Evolutionary conservation across 2,797 vertebrate species (phyloP).

Genomic region (Hylomyscus alleni): DNA sequence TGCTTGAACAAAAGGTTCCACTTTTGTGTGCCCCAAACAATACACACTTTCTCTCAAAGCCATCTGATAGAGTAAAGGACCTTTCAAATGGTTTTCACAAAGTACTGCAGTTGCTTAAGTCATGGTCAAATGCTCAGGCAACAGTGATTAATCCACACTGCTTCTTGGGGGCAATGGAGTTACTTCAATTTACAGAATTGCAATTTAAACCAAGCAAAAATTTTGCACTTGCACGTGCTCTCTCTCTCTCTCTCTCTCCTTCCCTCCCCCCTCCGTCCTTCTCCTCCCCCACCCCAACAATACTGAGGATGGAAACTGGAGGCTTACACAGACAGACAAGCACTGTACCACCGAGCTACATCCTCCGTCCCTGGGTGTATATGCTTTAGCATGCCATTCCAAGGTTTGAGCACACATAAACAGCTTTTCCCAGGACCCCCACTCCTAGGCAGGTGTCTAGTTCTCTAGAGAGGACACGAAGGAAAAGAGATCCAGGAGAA

Average conservation of each 20-base stretch:
- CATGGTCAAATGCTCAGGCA: background rate
- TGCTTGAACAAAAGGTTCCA: background rate
- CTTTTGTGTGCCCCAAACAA: background rate
- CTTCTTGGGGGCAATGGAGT: background rate
- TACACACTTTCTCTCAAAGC: background rate
- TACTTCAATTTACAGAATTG: background rate
- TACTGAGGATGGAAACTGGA: background rate
- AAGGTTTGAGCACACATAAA: conserved; percentile 10
- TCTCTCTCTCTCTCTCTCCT: too few species aligned
- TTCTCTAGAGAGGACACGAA: background rate
- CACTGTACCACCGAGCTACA: background rate
- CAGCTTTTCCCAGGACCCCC: background rate
- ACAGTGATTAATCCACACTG: background rate
- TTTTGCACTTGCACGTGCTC: background rate
- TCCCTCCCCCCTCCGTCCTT: too few species aligned
- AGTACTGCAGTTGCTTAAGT: conserved; percentile 26
- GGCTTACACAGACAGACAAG: background rate
- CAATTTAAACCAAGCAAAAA: background rate
- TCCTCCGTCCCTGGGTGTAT: background rate
- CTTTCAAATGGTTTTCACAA: background rate
- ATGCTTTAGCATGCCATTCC: background rate
- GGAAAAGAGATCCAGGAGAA: background rate
- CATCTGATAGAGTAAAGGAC: background rate
- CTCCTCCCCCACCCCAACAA: too few species aligned
- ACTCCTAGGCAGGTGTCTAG: background rate